Conservation (phyloP, 2,113 vertebrate genomes). For the Polypterus senegalus region DNA sequence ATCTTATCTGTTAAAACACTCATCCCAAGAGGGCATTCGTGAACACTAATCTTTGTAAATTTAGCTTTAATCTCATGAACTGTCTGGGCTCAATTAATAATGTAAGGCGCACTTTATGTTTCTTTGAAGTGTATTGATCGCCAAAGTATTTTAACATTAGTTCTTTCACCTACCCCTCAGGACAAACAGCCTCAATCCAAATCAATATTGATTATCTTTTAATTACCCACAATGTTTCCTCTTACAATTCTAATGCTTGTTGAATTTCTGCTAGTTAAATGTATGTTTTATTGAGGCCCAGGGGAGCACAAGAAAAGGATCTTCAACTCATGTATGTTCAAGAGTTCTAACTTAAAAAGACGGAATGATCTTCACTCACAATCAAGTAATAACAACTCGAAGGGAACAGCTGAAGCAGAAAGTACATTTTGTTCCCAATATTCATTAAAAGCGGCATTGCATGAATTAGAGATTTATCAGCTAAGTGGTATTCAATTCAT, state of each 20-base stretch:
- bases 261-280: background rate
- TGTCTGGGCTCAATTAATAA: conserved; percentile 51
- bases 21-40: conserved; percentile 37
- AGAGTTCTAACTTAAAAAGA: too few relatives aligned
- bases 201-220: conserved; percentile 50
- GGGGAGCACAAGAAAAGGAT: too few relatives aligned
- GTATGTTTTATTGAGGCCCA: background rate
- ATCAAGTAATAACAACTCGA: too few relatives aligned
- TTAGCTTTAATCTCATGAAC: conserved; percentile 48
- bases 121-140: conserved; percentile 5
- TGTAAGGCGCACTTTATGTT: conserved; percentile 21
- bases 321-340: too few relatives aligned
- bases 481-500: too few relatives aligned
- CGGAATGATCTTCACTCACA: too few relatives aligned
- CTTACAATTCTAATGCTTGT: background rate
- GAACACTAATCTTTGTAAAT: conserved; percentile 39
- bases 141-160: background rate
- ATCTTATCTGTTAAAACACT: conserved; percentile 52
- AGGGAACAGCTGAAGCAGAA: too few relatives aligned
- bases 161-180: background rate
- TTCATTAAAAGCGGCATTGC: too few relatives aligned
- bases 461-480: too few relatives aligned
- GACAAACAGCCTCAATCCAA: conserved; percentile 7
- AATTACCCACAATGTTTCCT: conserved; percentile 20
- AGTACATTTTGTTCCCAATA: too few relatives aligned